Conservation (phyloP, 2,888 invertebrate species). For the Holacanthella duospinosa region DNA sequence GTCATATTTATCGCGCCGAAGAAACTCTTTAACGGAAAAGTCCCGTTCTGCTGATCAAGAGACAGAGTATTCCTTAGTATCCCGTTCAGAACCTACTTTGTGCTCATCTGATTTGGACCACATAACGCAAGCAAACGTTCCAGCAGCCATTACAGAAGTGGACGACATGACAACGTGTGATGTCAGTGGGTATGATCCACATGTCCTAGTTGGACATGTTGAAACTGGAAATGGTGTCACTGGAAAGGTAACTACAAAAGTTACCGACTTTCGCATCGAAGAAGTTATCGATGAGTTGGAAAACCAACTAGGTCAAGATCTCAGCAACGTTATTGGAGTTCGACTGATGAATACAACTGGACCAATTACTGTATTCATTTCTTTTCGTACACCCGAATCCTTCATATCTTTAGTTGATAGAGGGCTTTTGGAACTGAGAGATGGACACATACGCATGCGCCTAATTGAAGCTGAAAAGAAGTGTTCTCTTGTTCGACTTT, state of each 20-base stretch:
- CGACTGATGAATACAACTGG: slow-evolving; percentile 36
- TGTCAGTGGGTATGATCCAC: slow-evolving; percentile 21
- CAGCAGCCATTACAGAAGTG: too few species aligned
- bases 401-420: slow-evolving; percentile 38
- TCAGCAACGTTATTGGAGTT: slow-evolving; percentile 40
- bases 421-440: slow-evolving; percentile 31
- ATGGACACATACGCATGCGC: slow-evolving; percentile 35
- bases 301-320: slow-evolving; percentile 39
- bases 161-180: too few species aligned
- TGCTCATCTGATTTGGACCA: too few species aligned
- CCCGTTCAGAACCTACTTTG: too few species aligned
- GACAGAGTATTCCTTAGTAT: too few species aligned
- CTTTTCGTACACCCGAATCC: slow-evolving; percentile 38
- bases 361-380: slow-evolving; percentile 40
- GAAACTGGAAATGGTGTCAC: slow-evolving; percentile 18
- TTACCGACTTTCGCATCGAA: slow-evolving; percentile 38
- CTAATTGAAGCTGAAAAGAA: slow-evolving; percentile 40
- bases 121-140: too few species aligned
- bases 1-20: too few species aligned
- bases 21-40: too few species aligned
- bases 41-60: too few species aligned
- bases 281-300: slow-evolving; percentile 42
- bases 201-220: slow-evolving; percentile 27
- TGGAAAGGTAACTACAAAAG: slow-evolving; percentile 24
- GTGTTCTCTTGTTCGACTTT: slow-evolving; percentile 21